A percentile compares a stretch with the other conserved stretches of the same genome.
These are phyloP conservation scores for Heterotis niloticus DNA, from an alignment of 2,113 vertebrate species.

Conservation along the genomic window DNA sequence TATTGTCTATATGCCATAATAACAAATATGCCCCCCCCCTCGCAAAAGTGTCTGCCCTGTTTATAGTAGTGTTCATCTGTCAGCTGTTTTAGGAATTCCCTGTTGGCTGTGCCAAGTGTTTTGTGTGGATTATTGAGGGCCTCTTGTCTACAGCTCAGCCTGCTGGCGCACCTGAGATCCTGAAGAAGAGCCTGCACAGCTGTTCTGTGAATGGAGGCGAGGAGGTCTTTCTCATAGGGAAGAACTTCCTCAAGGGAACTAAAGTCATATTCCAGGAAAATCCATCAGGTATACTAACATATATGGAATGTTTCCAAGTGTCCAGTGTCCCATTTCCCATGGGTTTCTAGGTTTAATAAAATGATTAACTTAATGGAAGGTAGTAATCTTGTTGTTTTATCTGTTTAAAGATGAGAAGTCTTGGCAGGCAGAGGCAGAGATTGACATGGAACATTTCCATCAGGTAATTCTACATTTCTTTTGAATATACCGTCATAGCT, in stretches of 20 bases:
- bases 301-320: neutral
- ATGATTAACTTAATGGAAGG: too few species aligned
- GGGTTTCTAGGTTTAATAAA: neutral
- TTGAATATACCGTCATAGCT: conserved; percentile 14
- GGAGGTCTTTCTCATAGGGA: conserved; percentile 96
- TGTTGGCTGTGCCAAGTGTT: neutral
- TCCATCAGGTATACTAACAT: conserved; percentile 70
- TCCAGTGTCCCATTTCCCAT: neutral
- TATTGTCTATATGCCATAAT: too few species aligned
- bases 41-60: neutral
- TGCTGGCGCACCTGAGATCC: conserved; percentile 91
- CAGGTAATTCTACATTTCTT: conserved; percentile 71
- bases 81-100: neutral
- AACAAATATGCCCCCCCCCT: too few species aligned
- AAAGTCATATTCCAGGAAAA: conserved; percentile 98
- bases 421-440: conserved; percentile 96
- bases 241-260: conserved; percentile 98
- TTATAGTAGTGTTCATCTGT: too few species aligned
- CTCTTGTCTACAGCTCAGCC: conserved; percentile 77
- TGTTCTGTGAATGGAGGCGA: conserved; percentile 89
- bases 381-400: conserved; percentile 32
- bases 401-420: conserved; percentile 82
- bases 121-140: too few species aligned
- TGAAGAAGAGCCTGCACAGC: conserved; percentile 95
- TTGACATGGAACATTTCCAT: conserved; percentile 98